A percentile compares a stretch with the other conserved stretches of the same genome.
Evolutionary conservation across 2,113 vertebrate genomes (phyloP).

Genomic region (Xenopus laevis): DNA sequence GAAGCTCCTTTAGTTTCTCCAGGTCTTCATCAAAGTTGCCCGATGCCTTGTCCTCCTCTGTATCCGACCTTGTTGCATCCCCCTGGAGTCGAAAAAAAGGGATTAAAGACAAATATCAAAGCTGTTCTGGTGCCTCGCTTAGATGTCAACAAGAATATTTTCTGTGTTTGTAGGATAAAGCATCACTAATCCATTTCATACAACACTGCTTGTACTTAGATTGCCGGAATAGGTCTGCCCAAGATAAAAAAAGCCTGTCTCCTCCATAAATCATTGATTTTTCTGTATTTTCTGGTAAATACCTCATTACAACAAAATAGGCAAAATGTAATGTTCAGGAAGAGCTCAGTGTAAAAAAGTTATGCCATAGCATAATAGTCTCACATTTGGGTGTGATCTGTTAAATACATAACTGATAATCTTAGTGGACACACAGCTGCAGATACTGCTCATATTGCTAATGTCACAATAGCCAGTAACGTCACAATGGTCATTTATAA

Average conservation of each 20-base stretch:
- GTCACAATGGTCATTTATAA: too few species aligned
- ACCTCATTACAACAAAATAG: not conserved
- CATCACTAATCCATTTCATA: constrained; percentile 22
- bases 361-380: too few species aligned
- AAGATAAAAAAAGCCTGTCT: not conserved
- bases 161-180: constrained; percentile 18
- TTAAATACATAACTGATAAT: too few species aligned
- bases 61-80: constrained; percentile 90
- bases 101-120: constrained; percentile 19
- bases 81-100: constrained; percentile 66
- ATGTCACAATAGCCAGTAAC: too few species aligned
- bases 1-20: constrained; percentile 79
- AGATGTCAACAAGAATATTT: constrained; percentile 10
- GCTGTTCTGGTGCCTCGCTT: not conserved
- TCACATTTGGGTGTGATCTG: too few species aligned
- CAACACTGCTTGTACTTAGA: constrained; percentile 7
- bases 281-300: not conserved
- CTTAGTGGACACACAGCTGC: too few species aligned
- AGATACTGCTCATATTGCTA: too few species aligned
- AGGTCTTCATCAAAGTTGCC: constrained; percentile 82
- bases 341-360: not conserved
- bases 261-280: not conserved
- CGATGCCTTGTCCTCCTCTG: constrained; percentile 87
- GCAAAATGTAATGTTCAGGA: not conserved
- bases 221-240: not conserved